These are phyloP conservation scores for Nothoprocta pentlandii DNA, from an alignment of 2,113 vertebrate genomes.

Conservation along the genomic window DNA sequence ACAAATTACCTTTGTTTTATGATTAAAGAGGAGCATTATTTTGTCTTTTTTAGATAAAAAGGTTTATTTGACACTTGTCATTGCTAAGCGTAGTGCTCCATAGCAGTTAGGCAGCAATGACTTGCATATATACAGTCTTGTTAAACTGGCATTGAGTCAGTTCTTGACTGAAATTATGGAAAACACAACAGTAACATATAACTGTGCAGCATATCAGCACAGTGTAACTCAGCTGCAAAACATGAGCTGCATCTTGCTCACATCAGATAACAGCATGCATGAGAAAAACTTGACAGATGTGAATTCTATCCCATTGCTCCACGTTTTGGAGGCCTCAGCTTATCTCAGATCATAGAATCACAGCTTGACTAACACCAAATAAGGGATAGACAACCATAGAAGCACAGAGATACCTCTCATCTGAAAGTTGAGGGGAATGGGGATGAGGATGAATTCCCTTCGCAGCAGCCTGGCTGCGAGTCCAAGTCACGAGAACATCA, in stretches of 20 bases:
- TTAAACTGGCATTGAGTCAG: neutral
- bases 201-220: neutral
- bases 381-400: fast-evolving
- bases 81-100: neutral
- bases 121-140: slow-evolving; percentile 22
- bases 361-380: neutral
- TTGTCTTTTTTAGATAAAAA: slow-evolving; percentile 33
- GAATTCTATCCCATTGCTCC: neutral
- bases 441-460: neutral
- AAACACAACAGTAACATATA: neutral
- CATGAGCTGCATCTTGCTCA: neutral
- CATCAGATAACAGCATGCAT: neutral
- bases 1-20: slow-evolving; percentile 33
- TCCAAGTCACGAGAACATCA: neutral
- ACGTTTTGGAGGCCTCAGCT: neutral
- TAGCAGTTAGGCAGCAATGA: slow-evolving; percentile 20
- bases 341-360: neutral
- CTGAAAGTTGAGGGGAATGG: neutral
- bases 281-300: neutral
- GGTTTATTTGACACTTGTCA: slow-evolving; percentile 46
- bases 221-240: neutral
- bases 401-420: neutral
- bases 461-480: neutral
- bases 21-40: slow-evolving; percentile 54
- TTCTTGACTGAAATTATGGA: slow-evolving; percentile 30